A percentile compares a stretch with the other conserved stretches of the same genome.
phyloP scores from a whole-genome alignment of 2,797 vertebrate genomes.

The Pyrocephalus nanus region DNA sequence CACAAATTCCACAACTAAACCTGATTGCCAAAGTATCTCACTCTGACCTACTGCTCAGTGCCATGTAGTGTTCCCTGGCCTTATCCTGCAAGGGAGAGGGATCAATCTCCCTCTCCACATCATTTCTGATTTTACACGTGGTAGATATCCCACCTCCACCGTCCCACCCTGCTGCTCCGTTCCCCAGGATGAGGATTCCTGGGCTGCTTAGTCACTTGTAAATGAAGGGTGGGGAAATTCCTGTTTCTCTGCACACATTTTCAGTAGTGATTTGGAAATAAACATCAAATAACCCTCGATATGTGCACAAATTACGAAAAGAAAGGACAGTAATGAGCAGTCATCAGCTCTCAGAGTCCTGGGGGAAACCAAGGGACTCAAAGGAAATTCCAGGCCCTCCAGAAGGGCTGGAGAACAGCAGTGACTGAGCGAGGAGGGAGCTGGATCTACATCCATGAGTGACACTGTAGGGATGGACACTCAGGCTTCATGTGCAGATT shows the following conservation, averaged over 20 bases:
- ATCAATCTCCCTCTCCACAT: neutral
- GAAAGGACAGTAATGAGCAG: neutral
- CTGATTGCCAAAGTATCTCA: neutral
- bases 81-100: neutral
- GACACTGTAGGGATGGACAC: neutral
- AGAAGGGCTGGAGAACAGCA: neutral
- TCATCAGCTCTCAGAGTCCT: neutral
- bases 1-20: neutral
- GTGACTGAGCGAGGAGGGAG: neutral
- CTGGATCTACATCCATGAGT: neutral
- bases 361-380: neutral
- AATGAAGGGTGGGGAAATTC: neutral
- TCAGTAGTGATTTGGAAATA: neutral
- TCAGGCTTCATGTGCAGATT: neutral
- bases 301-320: neutral
- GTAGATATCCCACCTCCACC: neutral
- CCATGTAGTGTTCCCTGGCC: neutral
- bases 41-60: neutral
- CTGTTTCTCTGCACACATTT: neutral
- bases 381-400: neutral
- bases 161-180: accelerated
- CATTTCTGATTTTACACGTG: accelerated
- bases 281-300: neutral
- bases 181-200: neutral
- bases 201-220: neutral